Evolutionary conservation across 2,888 invertebrate genomes (phyloP).

Genomic region (Automeris io): DNA sequence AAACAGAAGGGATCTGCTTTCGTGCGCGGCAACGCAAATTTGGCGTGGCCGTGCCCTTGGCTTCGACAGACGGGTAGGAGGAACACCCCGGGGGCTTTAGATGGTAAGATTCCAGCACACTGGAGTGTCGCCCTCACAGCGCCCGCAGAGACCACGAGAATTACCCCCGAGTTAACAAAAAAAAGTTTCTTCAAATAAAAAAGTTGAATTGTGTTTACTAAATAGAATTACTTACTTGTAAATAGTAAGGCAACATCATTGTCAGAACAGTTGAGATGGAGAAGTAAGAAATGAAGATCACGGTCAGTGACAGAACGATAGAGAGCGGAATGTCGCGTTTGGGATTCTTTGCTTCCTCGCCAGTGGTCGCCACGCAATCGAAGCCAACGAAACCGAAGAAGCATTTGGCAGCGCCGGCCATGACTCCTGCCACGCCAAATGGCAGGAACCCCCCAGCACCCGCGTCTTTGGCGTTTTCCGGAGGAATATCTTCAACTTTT

Average conservation of each 20-base stretch:
- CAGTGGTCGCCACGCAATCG: conserved; percentile 93
- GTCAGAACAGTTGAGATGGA: conserved; percentile 94
- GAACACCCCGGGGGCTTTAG: too few relatives aligned
- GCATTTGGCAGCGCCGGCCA: conserved; percentile 92
- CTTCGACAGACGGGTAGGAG: too few relatives aligned
- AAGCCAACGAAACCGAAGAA: conserved; percentile 98
- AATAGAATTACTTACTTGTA: conserved; percentile 81
- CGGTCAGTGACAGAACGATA: conserved; percentile 88
- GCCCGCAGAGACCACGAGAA: too few relatives aligned
- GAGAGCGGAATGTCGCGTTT: conserved; percentile 93
- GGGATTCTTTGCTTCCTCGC: conserved; percentile 96
- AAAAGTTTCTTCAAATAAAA: too few relatives aligned
- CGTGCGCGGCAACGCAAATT: too few relatives aligned
- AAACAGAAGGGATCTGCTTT: too few relatives aligned
- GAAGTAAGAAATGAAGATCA: conserved; percentile 93
- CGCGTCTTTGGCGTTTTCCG: conserved; percentile 64
- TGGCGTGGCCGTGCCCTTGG: too few relatives aligned
- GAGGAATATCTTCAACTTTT: conserved; percentile 73
- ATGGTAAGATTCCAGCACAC: too few relatives aligned
- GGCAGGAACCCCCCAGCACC: conserved; percentile 95
- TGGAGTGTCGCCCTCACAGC: too few relatives aligned
- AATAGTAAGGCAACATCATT: conserved; percentile 95
- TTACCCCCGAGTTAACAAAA: too few relatives aligned
- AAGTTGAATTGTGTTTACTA: too few relatives aligned
- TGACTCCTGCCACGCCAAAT: conserved; percentile 90